Evolutionary conservation across 2,113 vertebrate species (phyloP), one percentile per base, ranked within the genome.

Genomic region (Pollimyrus isidori): DNA sequence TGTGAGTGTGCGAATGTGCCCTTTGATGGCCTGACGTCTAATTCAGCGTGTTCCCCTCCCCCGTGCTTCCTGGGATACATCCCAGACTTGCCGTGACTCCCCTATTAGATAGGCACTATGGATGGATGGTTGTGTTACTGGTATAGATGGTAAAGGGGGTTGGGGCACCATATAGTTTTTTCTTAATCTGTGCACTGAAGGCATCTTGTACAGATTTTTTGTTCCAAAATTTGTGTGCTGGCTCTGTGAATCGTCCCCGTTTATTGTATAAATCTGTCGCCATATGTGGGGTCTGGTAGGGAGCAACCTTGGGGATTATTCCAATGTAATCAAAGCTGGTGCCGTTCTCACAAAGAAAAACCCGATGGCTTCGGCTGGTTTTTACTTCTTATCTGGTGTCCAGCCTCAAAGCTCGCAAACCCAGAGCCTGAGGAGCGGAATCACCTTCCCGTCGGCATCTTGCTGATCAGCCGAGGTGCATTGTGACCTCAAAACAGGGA

Each of bases 121-220:
- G 35, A 80, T 19, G 35, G 15, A 42, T 80, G 35, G 35, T 6
- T 7, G 30, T 42, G 50, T 7, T 62, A 21, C 82, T 91, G 87
- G 87, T 90, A 90, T 91, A 83, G 48, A 83, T 89, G 49, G 42
- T 89, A 90, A 88, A 87, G 91, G 58, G 49, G 62, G 89, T 73
- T 87, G 52, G 69, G 89, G 88, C 82, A 89, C 53, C 87, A 88
- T 56, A 88, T 90, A 56, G 49, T 26, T 83, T 42, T 86, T 86
- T 87, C 89, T 89, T 92, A 91, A 90, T 91, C 89, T 86, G 88
- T 86, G 69, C 58, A 89, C 91, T 90, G 85, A 91, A 90, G 89
- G 89, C 52, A 91, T 91, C 90, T 92, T 91, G 69, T 45, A 23
- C 53, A 80, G 88, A 73, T 89, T 56, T n/a, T 86, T 21, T 86